A percentile compares a stretch with the other conserved stretches of the same genome.
phyloP scores from a whole-genome alignment of 2,797 vertebrate genomes.

The Trachurus trachurus region DNA sequence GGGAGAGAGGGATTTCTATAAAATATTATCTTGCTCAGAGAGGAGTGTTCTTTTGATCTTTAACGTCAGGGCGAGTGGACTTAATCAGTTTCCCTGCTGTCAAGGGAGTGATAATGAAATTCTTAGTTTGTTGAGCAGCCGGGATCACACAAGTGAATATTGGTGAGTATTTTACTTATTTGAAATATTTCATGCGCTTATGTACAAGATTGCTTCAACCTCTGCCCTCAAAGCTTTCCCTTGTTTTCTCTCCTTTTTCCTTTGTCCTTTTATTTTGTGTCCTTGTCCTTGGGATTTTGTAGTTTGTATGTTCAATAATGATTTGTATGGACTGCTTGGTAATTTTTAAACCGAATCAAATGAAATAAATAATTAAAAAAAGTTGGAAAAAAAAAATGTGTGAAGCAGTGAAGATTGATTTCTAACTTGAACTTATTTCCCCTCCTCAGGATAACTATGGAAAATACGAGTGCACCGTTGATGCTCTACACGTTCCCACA shows the following conservation, averaged over 20 bases:
- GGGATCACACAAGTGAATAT: not conserved
- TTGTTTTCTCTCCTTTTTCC: too few relatives aligned
- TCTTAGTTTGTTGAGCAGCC: not conserved
- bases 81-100: not conserved
- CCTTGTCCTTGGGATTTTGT: too few relatives aligned
- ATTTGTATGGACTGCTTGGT: too few relatives aligned
- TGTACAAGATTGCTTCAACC: too few relatives aligned
- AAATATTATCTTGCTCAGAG: slow-evolving; percentile 1
- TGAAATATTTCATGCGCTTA: not conserved
- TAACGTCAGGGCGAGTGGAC: not conserved
- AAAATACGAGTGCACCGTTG: not conserved
- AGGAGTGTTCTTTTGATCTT: not conserved
- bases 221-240: too few relatives aligned
- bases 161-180: slow-evolving; percentile 45
- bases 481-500: slow-evolving; percentile 18
- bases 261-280: too few relatives aligned
- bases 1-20: slow-evolving; percentile 46
- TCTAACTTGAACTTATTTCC: not conserved
- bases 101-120: not conserved
- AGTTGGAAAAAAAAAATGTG: too few relatives aligned
- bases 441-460: slow-evolving; percentile 55
- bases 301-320: too few relatives aligned
- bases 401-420: not conserved
- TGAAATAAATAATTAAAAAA: too few relatives aligned
- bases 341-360: too few relatives aligned